Base-by-base conservation (phyloP, 2,113 vertebrate genomes). In the Strix aluco region DNA sequence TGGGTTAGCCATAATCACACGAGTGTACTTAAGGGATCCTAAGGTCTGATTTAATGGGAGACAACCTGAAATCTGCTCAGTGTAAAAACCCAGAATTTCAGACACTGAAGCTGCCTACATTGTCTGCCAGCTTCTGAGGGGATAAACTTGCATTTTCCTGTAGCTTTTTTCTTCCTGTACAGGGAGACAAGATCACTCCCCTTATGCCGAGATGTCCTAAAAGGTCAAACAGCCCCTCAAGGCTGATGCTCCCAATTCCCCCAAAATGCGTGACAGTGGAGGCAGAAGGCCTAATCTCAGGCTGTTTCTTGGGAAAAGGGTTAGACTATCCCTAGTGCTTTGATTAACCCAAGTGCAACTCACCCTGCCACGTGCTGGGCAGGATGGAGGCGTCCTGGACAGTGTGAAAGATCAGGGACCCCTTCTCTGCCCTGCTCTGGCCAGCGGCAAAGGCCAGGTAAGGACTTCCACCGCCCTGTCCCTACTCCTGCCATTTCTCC, bases 1-100 rank as follows among this genome's bases (percentile, higher is more conserved):
- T 79, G 49, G 72, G 75, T 90, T 91, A 94, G 80, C 80, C 52
- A 74, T 88, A 88, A 84, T 94, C 95, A 91, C 23, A 2, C 52
- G 81, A 88, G 34, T 62, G 51, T 94, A 83, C 87, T 96, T 93
- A 94, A 94, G 75, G 40, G 66, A 87, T 92, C 70, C 36, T 49
- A 38, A 90, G 40, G 82, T 81, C 90, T 86, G 52, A 18, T 49
- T 86, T 90, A 86, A 69, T 67, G 67, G 52, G 58, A 91, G 57
- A 34, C 30, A 78, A 92, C 34, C 71, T 75, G 81, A 85, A 87
- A 86, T 38, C 38, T 83, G 42, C 6, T 58, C 30, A 36, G 22
- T 57, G 57, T 77, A 11, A 62, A 89, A 90, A 27, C 0, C 1
- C 21, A 74, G 29, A 40, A 80, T 70, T 93, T 90, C 62, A 88